Percentiles rank a stretch among this genome's conserved stretches.
phyloP scores from a whole-genome alignment of 1,140 invertebrate species.

The Glossosoma conforme region DNA sequence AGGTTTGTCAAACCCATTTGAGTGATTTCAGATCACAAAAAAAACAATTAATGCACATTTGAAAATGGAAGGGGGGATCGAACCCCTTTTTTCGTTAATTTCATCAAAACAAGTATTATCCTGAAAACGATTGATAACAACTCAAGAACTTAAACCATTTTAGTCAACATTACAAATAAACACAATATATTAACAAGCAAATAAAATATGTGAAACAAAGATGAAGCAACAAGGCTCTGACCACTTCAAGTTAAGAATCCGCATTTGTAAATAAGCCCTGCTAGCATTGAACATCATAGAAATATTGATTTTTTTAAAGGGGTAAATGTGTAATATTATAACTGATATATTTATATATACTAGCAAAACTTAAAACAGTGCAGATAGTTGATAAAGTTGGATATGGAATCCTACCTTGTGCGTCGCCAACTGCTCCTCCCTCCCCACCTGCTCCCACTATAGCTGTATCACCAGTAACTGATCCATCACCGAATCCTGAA shows the following conservation, averaged over 20 bases:
- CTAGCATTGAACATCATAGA: neutral
- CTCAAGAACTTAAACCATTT: too few relatives aligned
- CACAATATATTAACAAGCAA: neutral
- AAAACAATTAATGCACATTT: too few relatives aligned
- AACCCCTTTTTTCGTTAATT: slow-evolving; percentile 7
- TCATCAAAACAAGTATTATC: too few relatives aligned
- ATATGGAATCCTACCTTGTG: slow-evolving; percentile 51
- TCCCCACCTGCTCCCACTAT: slow-evolving; percentile 44
- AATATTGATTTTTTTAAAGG: too few relatives aligned
- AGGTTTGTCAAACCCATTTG: too few relatives aligned
- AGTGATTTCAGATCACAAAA: too few relatives aligned
- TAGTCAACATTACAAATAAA: too few relatives aligned
- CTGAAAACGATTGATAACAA: too few relatives aligned
- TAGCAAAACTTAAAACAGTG: neutral
- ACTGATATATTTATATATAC: neutral
- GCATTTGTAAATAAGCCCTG: neutral
- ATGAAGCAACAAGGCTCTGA: slow-evolving; percentile 6
- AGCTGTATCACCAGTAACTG: slow-evolving; percentile 47
- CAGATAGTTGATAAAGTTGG: slow-evolving; percentile 9
- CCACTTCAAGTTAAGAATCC: slow-evolving; percentile 1
- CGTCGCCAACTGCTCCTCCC: slow-evolving; percentile 50
- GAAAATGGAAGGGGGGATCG: slow-evolving; percentile 2
- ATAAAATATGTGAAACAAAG: slow-evolving; percentile 9
- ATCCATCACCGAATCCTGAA: slow-evolving; percentile 50
- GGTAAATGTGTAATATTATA: too few relatives aligned